Conservation (phyloP, 2,113 vertebrate genomes). For the Condylura cristata region DNA sequence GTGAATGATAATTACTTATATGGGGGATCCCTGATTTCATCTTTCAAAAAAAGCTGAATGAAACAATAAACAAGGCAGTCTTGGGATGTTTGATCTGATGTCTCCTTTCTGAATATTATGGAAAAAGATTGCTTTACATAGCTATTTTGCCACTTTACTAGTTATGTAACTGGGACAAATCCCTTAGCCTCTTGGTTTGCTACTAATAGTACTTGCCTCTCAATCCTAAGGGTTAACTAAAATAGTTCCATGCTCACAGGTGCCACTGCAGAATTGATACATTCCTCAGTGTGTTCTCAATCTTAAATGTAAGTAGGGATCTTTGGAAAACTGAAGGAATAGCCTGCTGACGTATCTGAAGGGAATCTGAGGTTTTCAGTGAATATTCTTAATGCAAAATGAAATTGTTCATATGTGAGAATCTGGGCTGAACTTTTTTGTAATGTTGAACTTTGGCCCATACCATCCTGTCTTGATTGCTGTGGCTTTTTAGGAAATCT, state of each 20-base stretch:
- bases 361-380: not conserved
- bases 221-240: not conserved
- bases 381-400: not conserved
- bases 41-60: constrained; percentile 43
- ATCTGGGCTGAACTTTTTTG: not conserved
- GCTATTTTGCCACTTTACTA: not conserved
- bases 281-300: not conserved
- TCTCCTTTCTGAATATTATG: not conserved
- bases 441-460: not conserved
- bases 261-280: not conserved
- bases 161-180: not conserved
- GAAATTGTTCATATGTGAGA: not conserved
- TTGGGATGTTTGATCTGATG: not conserved
- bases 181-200: not conserved
- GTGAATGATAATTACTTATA: not conserved
- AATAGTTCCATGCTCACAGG: not conserved
- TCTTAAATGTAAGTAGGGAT: not conserved
- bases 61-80: not conserved
- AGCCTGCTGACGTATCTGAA: not conserved
- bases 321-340: not conserved
- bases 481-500: not conserved
- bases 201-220: not conserved
- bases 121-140: not conserved
- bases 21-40: not conserved
- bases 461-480: not conserved